Base-by-base conservation (phyloP, 2,797 vertebrate species). In the Phrynocephalus forsythii region DNA sequence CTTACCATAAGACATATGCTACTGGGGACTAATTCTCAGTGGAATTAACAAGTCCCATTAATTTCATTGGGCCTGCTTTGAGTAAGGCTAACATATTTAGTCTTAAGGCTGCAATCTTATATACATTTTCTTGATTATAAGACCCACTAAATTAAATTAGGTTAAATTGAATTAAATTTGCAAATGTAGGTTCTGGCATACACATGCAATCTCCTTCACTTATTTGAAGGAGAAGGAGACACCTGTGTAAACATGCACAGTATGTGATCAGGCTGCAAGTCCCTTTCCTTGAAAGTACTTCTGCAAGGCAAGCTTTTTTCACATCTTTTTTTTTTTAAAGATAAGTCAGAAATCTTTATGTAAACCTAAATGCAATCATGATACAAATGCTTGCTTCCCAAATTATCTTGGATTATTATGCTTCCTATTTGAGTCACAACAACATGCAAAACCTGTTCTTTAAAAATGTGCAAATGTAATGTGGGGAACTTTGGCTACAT, bases 381-480 rank as follows among this genome's bases (percentile, higher is more conserved):
- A 76, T 76, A 20, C 72, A 72, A 13, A 52, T 68, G n/a, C 71
- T 77, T 44, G 38, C 67, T 50, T 78, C 56, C 63, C n/a, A 16
- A 66, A 68, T 22, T 69, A 56, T 8, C 10, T 48, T 85, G 38
- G 18, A 22, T 85, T 67, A 83, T 83, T 67, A 83, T 83, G 13
- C 20, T 50, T 30, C 6, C 30, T 33, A 24, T 66, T 77, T 44
- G 63, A 81, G 48, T 81, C 33, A 72, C 18, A 78, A 67, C 24
- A 18, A 16, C 22, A 9, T 50, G 10, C 6, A 56, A 3, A 8
- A 9, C 0, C 48, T 56, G 11, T 30, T 20, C 16, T 82, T 77
- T 69, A 60, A 77, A 69, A 89, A 63, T 85, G 22, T 68, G 66
- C 66, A 86, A 86, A 86, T 63, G 24, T 6, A 86, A 38, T 60